Percentiles rank a stretch among this genome's conserved stretches.
phyloP scores from a whole-genome alignment of 2,113 vertebrate species.

The Stegostoma tigrinum region DNA sequence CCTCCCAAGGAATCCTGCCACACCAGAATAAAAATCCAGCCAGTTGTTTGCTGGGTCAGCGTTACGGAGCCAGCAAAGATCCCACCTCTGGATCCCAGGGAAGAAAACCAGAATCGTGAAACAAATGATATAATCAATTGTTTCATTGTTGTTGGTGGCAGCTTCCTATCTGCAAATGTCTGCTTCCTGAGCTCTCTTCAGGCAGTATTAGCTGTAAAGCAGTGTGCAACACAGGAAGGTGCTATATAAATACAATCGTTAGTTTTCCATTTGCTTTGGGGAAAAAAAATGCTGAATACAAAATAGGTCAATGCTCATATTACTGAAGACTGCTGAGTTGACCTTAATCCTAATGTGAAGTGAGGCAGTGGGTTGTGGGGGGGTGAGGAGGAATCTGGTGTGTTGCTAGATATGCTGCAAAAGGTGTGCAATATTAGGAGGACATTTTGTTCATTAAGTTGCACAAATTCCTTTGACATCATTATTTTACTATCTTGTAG shows the following conservation, averaged over 20 bases:
- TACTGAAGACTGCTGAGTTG: background rate
- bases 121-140: background rate
- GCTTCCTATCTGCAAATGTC: background rate
- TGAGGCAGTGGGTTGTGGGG: background rate
- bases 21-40: too few relatives aligned
- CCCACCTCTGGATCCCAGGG: too few relatives aligned
- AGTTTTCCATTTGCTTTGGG: background rate
- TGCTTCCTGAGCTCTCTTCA: background rate
- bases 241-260: background rate
- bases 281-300: too few relatives aligned
- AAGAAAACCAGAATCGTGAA: background rate
- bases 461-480: slow-evolving; percentile 17
- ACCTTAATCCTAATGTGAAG: background rate
- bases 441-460: background rate
- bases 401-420: background rate
- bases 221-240: background rate
- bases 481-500: background rate
- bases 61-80: too few relatives aligned
- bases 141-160: background rate
- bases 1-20: too few relatives aligned
- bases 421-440: background rate
- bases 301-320: background rate
- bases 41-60: too few relatives aligned
- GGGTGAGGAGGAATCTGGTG: background rate
- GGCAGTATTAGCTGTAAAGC: background rate